Percentiles rank a stretch among this genome's conserved stretches.
phyloP scores from a whole-genome alignment of 2,888 invertebrate genomes.

The Formica aserva region DNA sequence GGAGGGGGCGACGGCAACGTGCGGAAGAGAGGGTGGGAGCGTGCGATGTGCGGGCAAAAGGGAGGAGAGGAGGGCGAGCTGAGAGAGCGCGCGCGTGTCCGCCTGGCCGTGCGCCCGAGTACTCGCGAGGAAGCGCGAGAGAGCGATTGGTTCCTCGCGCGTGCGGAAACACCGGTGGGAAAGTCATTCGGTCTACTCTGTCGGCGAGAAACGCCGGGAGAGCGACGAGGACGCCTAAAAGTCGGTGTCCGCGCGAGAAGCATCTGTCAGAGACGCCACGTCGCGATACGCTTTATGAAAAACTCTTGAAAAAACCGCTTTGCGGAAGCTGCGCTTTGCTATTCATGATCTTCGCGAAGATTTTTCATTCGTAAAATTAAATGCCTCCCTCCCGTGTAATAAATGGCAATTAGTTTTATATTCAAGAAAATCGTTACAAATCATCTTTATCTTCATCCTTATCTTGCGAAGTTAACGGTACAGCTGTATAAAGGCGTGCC shows the following conservation, averaged over 20 bases:
- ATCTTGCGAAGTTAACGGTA: not conserved
- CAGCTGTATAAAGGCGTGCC: too few species aligned
- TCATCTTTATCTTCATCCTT: not conserved
- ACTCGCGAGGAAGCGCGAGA: conserved; percentile 66
- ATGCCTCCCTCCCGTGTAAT: not conserved
- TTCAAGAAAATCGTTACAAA: not conserved
- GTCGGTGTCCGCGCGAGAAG: not conserved
- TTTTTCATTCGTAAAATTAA: not conserved
- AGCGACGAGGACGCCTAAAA: not conserved
- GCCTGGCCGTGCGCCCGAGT: conserved; percentile 72
- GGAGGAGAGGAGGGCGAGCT: conserved; percentile 33
- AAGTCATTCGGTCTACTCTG: not conserved
- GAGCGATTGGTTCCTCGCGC: conserved; percentile 32
- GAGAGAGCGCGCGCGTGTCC: conserved; percentile 71
- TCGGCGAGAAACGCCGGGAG: not conserved
- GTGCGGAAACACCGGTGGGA: conserved; percentile 32
- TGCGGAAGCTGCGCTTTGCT: not conserved
- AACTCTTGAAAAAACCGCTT: not conserved
- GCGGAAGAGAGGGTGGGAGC: conserved; percentile 47
- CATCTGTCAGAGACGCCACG: not conserved
- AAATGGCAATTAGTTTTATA: not conserved
- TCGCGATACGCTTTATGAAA: not conserved
- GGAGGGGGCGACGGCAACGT: conserved; percentile 56
- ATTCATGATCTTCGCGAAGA: not conserved
- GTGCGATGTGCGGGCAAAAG: not conserved